Percentiles rank a stretch among this genome's conserved stretches.
Conservation (phyloP, 1,140 invertebrate genomes). For the Aleiodes sp. region DNA sequence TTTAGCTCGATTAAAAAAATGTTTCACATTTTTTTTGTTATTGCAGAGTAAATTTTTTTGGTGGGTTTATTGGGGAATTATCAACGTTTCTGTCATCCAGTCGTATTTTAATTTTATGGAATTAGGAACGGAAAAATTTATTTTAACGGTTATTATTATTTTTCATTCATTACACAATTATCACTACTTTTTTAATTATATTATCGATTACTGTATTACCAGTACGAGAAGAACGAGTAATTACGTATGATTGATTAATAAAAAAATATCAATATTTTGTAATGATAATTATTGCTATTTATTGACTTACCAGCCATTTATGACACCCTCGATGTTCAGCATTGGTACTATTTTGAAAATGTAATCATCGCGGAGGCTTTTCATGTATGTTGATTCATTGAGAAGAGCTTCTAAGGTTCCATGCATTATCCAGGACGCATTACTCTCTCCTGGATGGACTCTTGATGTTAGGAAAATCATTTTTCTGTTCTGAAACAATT, state of each 20-base stretch:
- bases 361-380: conserved; percentile 75
- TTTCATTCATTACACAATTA: no score
- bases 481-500: conserved; percentile 69
- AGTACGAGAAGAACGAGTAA: conserved; percentile 44
- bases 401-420: conserved; percentile 79
- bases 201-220: conserved; percentile 39
- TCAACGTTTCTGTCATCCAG: conserved; percentile 61
- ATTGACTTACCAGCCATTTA: conserved; percentile 82
- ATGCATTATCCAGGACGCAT: conserved; percentile 90
- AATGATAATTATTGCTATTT: not conserved
- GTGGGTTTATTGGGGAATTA: no score
- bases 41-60: no score
- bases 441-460: conserved; percentile 91
- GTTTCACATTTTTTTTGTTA: not conserved
- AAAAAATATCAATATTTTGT: conserved; percentile 10
- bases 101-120: conserved; percentile 46
- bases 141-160: no score
- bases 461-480: conserved; percentile 81
- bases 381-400: conserved; percentile 68
- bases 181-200: conserved; percentile 41
- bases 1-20: conserved; percentile 6
- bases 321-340: conserved; percentile 88
- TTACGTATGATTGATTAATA: conserved; percentile 35
- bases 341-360: conserved; percentile 90
- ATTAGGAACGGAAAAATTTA: not conserved